These are phyloP conservation scores for Clepsis dumicolana DNA, from an alignment of 2,888 invertebrate genomes.

Conservation along the genomic window DNA sequence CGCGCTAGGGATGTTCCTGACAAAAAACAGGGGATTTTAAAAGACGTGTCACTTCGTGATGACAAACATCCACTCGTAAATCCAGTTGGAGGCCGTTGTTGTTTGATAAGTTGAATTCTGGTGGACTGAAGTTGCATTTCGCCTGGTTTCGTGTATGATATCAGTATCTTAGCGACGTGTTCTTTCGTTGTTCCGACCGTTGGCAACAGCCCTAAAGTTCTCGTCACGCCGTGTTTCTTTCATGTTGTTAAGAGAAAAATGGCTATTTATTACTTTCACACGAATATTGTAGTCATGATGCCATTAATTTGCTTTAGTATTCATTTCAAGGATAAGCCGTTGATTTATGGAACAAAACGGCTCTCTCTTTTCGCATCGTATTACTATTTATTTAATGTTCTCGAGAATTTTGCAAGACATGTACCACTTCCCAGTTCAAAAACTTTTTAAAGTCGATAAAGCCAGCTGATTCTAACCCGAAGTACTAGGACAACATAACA, in stretches of 20 bases:
- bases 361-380: conserved; percentile 31
- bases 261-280: conserved; percentile 44
- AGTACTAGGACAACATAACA: conserved; percentile 29
- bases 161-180: conserved; percentile 39
- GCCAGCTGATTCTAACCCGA: conserved; percentile 21
- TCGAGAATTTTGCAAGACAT: conserved; percentile 6
- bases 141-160: conserved; percentile 15
- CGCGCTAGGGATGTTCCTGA: conserved; percentile 64
- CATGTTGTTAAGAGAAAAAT: conserved; percentile 42
- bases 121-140: not conserved
- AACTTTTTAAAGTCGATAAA: conserved; percentile 8
- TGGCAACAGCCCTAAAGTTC: conserved; percentile 48
- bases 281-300: conserved; percentile 31
- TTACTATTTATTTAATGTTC: conserved; percentile 19
- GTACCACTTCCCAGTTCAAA: not conserved
- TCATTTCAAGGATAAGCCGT: conserved; percentile 39
- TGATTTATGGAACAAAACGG: conserved; percentile 39
- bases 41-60: conserved; percentile 38
- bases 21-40: conserved; percentile 55
- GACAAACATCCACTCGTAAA: conserved; percentile 9
- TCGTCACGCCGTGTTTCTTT: conserved; percentile 52
- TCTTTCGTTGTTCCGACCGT: conserved; percentile 44
- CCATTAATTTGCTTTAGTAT: conserved; percentile 32
- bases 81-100: conserved; percentile 40
- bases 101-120: conserved; percentile 31